These are phyloP conservation scores for Tetramorium alpestre DNA, from an alignment of 1,140 invertebrate genomes.

Conservation along the genomic window DNA sequence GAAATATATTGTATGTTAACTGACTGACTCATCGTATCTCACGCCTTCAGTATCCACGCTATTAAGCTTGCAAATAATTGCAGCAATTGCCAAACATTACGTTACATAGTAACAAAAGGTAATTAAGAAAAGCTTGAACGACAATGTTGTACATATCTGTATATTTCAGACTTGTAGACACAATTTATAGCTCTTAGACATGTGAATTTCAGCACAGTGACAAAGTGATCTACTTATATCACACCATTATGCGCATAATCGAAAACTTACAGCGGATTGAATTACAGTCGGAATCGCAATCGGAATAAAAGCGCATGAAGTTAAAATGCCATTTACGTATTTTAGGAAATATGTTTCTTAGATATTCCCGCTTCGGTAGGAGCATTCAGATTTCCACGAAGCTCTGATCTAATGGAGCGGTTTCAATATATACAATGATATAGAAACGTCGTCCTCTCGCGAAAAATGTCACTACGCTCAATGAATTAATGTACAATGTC, in stretches of 20 bases:
- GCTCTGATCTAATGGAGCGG: slow-evolving; percentile 19
- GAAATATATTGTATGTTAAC: no score
- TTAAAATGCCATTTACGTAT: slow-evolving; percentile 31
- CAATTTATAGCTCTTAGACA: slow-evolving; percentile 51
- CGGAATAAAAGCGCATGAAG: slow-evolving; percentile 15
- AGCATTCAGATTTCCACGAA: neutral
- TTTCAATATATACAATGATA: slow-evolving; percentile 66
- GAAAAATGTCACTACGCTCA: neutral
- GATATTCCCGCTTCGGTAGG: neutral
- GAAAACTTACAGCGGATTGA: neutral
- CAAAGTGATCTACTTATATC: slow-evolving; percentile 42
- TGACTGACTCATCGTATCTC: no score
- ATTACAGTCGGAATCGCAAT: slow-evolving; percentile 14
- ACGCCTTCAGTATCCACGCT: no score
- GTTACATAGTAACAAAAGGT: neutral
- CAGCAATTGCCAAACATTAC: neutral
- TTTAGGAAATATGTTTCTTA: neutral
- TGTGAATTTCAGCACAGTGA: slow-evolving; percentile 39
- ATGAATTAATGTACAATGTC: slow-evolving; percentile 54
- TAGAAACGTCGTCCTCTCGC: slow-evolving; percentile 12
- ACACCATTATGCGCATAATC: neutral
- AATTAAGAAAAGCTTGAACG: neutral
- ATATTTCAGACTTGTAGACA: slow-evolving; percentile 66
- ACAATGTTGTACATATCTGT: slow-evolving; percentile 37
- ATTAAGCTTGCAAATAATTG: neutral